Evolutionary conservation across 2,113 vertebrate genomes (phyloP), one percentile per base, ranked within the genome.

Genomic region (Sphaerodactylus townsendi): DNA sequence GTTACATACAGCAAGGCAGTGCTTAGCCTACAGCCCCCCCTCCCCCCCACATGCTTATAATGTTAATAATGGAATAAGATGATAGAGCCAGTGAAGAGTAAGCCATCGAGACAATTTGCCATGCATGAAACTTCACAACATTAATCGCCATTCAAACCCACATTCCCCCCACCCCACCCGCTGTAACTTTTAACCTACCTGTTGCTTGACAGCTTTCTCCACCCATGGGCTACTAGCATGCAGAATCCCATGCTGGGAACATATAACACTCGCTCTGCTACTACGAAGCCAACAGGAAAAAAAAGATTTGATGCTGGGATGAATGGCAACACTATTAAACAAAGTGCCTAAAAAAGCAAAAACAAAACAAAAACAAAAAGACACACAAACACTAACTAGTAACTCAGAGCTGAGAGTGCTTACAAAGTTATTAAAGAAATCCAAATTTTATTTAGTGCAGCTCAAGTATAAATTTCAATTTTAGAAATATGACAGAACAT

Each of bases 201-300:
- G 95, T 94, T 98, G 46, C 93, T 96, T 33, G 96, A 96, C 84
- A 98, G 87, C 59, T 97, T 97, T 92, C 95, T 97, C 96, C 99
- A 99, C 82, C 98, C 99, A 82, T 99, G 98, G 37, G 97, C 98
- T 77, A 99, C 97, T 75, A 99, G 95, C 89, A 99, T 97, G 92
- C 99, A 99, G 94, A 99, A 99, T 46, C 98, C 99, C 99, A 99
- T 99, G 86, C 99, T 99, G 87, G 99, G 99, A 62, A 99, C 98
- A 87, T 99, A 99, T 0, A 99, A 95, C 19, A 99, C 98, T 87
- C 99, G 92, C 94, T 99, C 99, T 39, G 98, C 99, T 88, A 99
- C 97, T 37, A 99, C 98, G 3, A 99, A 99, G 46, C 98, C 99
- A 95, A 99, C 99, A 3, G 99, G 99, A 87, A 99, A 99, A 95